Base-by-base conservation (phyloP, 2,888 invertebrate genomes). In the Sturmia bella region DNA sequence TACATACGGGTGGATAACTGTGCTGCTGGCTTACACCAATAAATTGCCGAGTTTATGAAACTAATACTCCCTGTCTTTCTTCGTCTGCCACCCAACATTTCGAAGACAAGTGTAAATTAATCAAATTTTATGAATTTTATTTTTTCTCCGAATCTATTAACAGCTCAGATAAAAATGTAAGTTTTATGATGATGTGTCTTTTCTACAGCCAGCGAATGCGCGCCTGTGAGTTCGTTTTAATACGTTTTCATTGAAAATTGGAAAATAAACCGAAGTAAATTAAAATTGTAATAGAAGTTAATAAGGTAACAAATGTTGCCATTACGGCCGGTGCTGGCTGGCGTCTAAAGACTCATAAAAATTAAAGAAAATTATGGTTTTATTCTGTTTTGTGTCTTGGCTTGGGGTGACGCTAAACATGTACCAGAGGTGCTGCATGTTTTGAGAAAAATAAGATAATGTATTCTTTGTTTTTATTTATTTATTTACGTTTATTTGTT, bases 331-430 rank as follows among this genome's bases (percentile, higher is more conserved):
- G 13, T 57, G 64, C 9, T 66, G 41, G 32, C 61, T 84, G 84
- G 83, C 84, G 83, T 79, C 84, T 77, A 83, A 79, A 64, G 73
- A 50, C 45, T 75, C 83, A 75, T 84, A 81, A 84, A 78, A 63
- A 41, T 66, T 69, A 73, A 41, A 59, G 43, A 70, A 61, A 63
- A 24, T 52, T 54, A 64, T 75, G 68, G 41, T 66, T 66, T 64
- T 54, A 17, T 68, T 54, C 24, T n/a, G 19, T 48, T 50, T 11
- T 50, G 27, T 50, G 9, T 56, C 27, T 52, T 41, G 32, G n/a
- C n/a, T n/a, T n/a, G n/a, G n/a, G n/a, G 12, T 57, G 41, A 13
- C 63, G 37, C 17, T 24, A 17, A 69, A 24, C 12, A 12, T 19
- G 27, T 43, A 0, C 37, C 37, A 27, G 19, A 54, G 45, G 21